Evolutionary conservation across 2,888 invertebrate species (phyloP).

Genomic region (Lasioglossum calceatum): DNA sequence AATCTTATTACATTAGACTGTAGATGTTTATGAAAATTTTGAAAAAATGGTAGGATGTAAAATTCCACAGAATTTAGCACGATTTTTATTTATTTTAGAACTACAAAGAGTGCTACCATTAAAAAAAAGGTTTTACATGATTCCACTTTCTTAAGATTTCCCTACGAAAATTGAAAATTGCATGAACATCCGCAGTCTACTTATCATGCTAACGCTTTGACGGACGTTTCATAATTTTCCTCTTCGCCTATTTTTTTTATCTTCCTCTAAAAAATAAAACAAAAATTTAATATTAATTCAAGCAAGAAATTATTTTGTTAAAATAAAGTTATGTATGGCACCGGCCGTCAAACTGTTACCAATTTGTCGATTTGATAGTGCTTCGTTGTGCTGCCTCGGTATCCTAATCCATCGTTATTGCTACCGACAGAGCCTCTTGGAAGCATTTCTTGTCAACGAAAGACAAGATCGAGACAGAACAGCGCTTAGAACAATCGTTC

Average conservation of each 20-base stretch:
- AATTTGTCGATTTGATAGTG: neutral
- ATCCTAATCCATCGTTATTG: slow-evolving; percentile 35
- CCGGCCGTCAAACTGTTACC: slow-evolving; percentile 8
- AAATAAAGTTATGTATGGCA: neutral
- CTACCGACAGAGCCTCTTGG: slow-evolving; percentile 44
- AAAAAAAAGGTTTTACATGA: too few relatives aligned
- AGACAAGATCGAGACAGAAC: slow-evolving; percentile 28
- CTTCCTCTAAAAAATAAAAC: neutral
- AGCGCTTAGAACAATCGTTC: neutral
- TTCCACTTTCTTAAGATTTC: too few relatives aligned
- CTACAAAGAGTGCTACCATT: too few relatives aligned
- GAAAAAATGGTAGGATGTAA: too few relatives aligned
- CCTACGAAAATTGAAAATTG: too few relatives aligned
- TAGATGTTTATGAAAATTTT: too few relatives aligned
- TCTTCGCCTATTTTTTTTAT: neutral
- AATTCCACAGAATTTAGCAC: too few relatives aligned
- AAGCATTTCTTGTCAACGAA: slow-evolving; percentile 37
- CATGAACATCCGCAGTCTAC: too few relatives aligned
- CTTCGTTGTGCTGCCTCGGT: neutral
- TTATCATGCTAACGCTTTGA: neutral
- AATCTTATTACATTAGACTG: neutral
- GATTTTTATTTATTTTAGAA: too few relatives aligned
- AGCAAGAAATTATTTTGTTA: neutral
- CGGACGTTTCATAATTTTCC: neutral
- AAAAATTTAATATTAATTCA: neutral